These are phyloP conservation scores for Hedychridium roseum DNA, from an alignment of 2,888 invertebrate genomes.

Conservation along the genomic window DNA sequence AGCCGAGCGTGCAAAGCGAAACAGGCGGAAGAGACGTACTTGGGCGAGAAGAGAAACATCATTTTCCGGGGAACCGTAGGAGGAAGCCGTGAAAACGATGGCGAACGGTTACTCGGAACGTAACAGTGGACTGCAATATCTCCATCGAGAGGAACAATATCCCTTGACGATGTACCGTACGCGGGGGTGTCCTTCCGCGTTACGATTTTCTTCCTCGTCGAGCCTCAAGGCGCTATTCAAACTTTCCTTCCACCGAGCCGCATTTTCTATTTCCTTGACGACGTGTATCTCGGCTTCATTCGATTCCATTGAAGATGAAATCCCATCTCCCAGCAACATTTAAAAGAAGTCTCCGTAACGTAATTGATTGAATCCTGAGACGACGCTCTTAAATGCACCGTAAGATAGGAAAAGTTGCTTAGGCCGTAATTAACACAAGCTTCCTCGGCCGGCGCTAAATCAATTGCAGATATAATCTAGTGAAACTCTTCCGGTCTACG, in stretches of 20 bases:
- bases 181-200: conserved; percentile 13
- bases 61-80: background rate
- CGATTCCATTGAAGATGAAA: too few relatives aligned
- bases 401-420: too few relatives aligned
- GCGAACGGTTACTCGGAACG: conserved; percentile 5
- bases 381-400: too few relatives aligned
- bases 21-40: background rate
- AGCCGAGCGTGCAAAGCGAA: background rate
- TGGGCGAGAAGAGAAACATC: background rate
- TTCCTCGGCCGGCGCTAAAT: too few relatives aligned
- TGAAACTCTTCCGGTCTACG: too few relatives aligned
- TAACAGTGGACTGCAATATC: conserved; percentile 6
- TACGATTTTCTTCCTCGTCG: background rate
- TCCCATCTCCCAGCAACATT: too few relatives aligned
- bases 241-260: conserved; percentile 24
- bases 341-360: too few relatives aligned
- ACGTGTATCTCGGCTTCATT: background rate
- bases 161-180: conserved; percentile 4
- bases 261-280: too few relatives aligned
- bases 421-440: too few relatives aligned
- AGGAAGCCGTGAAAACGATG: conserved; percentile 5
- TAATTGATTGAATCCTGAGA: too few relatives aligned
- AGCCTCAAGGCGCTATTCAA: conserved; percentile 13
- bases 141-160: conserved; percentile 21
- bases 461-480: too few relatives aligned